These are phyloP conservation scores for Orchesella flavescens DNA, from an alignment of 2,888 invertebrate genomes.

Conservation along the genomic window DNA sequence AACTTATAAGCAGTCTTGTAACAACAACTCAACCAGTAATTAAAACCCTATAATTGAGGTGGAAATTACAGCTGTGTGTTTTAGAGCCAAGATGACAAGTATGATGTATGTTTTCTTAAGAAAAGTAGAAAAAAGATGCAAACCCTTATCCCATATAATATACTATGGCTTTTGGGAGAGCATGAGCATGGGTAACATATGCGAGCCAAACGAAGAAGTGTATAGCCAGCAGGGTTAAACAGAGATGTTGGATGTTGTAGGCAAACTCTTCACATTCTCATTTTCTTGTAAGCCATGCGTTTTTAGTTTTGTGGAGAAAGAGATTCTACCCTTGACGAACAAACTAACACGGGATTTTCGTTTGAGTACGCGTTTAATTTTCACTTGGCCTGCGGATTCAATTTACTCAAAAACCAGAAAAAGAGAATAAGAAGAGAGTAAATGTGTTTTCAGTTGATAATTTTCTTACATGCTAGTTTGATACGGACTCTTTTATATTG, in stretches of 20 bases:
- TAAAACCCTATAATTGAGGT: slow-evolving; percentile 56
- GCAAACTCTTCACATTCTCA: not conserved
- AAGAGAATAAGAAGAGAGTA: slow-evolving; percentile 60
- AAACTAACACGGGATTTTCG: slow-evolving; percentile 49
- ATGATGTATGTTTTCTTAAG: slow-evolving; percentile 55
- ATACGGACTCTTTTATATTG: slow-evolving; percentile 3
- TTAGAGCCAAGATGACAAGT: slow-evolving; percentile 56
- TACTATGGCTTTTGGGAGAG: not conserved
- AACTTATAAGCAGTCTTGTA: slow-evolving; percentile 38
- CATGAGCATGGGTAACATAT: slow-evolving; percentile 9
- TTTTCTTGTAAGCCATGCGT: slow-evolving; percentile 10
- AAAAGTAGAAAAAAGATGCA: slow-evolving; percentile 37
- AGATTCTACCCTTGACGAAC: slow-evolving; percentile 31
- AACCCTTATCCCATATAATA: slow-evolving; percentile 12
- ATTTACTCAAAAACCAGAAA: slow-evolving; percentile 68
- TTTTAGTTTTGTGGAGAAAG: slow-evolving; percentile 18
- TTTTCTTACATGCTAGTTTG: slow-evolving; percentile 34
- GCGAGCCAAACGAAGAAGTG: slow-evolving; percentile 10
- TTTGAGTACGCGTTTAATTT: slow-evolving; percentile 66
- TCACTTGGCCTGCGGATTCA: slow-evolving; percentile 66
- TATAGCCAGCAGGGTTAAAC: slow-evolving; percentile 40
- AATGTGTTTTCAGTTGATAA: slow-evolving; percentile 52
- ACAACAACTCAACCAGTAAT: slow-evolving; percentile 50
- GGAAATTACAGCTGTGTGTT: slow-evolving; percentile 49
- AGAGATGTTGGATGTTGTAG: not conserved